Percentiles rank a stretch among this genome's conserved stretches.
Conservation (phyloP, 2,113 vertebrate genomes). For the Sciurus niger region DNA sequence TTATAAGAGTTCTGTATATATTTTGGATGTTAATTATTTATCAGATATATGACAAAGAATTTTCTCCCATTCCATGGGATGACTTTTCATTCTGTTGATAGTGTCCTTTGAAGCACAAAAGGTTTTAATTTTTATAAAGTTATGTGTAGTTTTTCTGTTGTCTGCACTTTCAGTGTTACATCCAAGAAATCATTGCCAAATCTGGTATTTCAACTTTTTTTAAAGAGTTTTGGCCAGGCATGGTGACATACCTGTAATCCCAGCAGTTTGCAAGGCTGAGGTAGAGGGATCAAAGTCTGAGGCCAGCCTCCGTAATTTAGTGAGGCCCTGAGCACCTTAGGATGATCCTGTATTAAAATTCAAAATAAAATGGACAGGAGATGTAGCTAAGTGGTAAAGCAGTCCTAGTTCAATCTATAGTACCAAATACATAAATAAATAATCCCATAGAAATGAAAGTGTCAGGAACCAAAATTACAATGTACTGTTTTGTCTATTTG, state of each 20-base stretch:
- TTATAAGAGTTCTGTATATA: not conserved
- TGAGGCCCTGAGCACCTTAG: too few species aligned
- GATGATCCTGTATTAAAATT: too few species aligned
- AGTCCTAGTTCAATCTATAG: too few species aligned
- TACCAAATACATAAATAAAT: too few species aligned
- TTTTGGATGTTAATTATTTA: not conserved
- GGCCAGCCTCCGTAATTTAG: too few species aligned
- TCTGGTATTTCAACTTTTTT: not conserved
- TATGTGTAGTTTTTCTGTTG: not conserved
- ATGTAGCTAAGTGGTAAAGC: too few species aligned
- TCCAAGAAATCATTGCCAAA: not conserved
- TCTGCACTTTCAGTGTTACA: not conserved
- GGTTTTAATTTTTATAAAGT: conserved; percentile 19
- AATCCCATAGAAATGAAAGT: not conserved
- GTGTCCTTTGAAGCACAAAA: not conserved
- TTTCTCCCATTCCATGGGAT: not conserved
- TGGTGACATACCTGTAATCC: too few species aligned
- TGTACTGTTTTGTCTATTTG: not conserved
- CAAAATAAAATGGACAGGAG: too few species aligned
- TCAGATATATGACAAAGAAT: not conserved
- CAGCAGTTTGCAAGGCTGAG: too few species aligned
- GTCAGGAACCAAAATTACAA: not conserved
- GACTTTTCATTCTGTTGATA: not conserved
- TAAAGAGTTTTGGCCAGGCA: too few species aligned
- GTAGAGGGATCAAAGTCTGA: too few species aligned